Conservation (phyloP, 2,797 vertebrate species). For the Sphenopsis melanotis region DNA sequence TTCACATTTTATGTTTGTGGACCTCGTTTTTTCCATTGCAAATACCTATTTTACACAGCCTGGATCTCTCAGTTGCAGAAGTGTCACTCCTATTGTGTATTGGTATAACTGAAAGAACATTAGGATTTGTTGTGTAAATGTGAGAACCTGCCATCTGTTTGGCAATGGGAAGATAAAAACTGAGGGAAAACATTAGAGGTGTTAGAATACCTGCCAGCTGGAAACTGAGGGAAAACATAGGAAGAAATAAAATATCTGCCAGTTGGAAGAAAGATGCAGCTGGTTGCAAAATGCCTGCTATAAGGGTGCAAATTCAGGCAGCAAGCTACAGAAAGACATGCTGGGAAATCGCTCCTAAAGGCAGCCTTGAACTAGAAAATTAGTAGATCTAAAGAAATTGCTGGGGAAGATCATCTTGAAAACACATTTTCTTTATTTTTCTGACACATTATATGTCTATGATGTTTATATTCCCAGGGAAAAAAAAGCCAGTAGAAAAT, state of each 20-base stretch:
- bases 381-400: not conserved
- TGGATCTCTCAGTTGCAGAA: not conserved
- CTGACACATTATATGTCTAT: not conserved
- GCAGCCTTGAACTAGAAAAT: not conserved
- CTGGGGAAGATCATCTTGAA: not conserved
- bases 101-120: constrained; percentile 39
- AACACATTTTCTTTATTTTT: not conserved
- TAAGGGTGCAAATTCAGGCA: constrained; percentile 1
- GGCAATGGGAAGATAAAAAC: constrained; percentile 50
- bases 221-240: constrained; percentile 43
- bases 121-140: constrained; percentile 57
- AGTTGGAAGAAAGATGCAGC: constrained; percentile 33
- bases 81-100: not conserved
- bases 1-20: not conserved
- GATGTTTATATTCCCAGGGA: not conserved
- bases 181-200: constrained; percentile 55
- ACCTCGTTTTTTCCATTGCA: not conserved
- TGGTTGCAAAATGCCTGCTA: constrained; percentile 40
- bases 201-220: constrained; percentile 61
- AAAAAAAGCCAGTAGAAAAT: not conserved
- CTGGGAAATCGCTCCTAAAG: not conserved
- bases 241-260: constrained; percentile 51
- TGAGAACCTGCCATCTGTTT: constrained; percentile 60
- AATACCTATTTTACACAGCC: not conserved
- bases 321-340: not conserved